Conservation (phyloP, 2,113 vertebrate species). For the Erythrocercus mccallii region DNA sequence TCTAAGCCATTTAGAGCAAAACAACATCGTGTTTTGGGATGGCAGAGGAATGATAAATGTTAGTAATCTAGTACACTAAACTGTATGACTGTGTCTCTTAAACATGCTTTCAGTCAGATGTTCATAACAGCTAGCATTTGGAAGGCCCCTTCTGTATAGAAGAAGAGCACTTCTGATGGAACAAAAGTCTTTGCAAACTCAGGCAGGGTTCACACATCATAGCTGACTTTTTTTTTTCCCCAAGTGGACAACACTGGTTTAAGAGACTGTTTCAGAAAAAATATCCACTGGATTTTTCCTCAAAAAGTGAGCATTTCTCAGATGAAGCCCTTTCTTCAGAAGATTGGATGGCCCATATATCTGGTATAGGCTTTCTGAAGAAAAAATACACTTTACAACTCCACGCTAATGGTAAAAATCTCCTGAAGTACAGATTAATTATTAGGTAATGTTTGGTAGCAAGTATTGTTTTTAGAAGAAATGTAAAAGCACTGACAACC, state of each 20-base stretch:
- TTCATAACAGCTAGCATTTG: neutral
- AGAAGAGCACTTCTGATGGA: neutral
- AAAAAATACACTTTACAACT: neutral
- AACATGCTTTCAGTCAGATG: neutral
- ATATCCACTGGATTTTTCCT: neutral
- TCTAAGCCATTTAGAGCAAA: neutral
- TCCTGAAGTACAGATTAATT: fast-evolving
- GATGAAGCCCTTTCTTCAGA: neutral
- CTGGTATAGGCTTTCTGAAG: neutral
- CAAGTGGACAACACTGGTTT: neutral
- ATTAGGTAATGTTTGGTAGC: neutral
- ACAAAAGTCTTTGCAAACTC: neutral
- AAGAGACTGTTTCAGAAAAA: neutral
- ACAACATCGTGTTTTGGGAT: neutral
- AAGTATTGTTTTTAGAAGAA: neutral
- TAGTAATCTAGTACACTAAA: neutral
- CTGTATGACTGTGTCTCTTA: neutral
- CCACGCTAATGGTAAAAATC: neutral
- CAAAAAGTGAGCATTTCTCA: neutral
- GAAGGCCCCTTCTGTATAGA: neutral
- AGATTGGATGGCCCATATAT: neutral
- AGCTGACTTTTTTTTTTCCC: neutral
- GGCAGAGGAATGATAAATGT: neutral
- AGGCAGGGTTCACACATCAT: neutral
- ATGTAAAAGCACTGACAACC: neutral